phyloP scores from a whole-genome alignment of 2,888 invertebrate genomes.

The Pycnomerus fuliginosus region DNA sequence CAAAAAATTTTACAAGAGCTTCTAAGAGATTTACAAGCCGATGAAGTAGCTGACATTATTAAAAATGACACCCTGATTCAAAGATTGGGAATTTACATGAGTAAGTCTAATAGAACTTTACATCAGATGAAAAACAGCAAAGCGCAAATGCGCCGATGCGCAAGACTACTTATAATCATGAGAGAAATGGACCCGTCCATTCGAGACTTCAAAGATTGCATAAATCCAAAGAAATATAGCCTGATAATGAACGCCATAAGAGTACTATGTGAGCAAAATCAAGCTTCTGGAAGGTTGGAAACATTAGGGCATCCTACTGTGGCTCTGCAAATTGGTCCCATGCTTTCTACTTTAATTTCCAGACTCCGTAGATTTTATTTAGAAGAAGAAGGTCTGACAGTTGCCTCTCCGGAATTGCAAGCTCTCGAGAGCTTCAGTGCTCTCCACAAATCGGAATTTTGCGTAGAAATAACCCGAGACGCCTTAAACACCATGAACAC shows the following conservation, averaged over 20 bases:
- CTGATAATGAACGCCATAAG: no score
- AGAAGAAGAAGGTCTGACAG: not conserved
- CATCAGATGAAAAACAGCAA: conserved; percentile 3
- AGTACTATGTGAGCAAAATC: no score
- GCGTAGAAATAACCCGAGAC: not conserved
- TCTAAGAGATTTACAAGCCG: not conserved
- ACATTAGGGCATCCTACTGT: not conserved
- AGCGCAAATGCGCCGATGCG: conserved; percentile 3
- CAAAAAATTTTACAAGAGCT: no score
- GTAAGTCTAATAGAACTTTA: conserved; percentile 2
- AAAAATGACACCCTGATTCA: conserved; percentile 2
- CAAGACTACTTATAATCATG: not conserved
- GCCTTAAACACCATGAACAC: not conserved
- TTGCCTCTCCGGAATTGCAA: not conserved
- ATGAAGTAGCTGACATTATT: conserved; percentile 1
- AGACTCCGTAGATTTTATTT: conserved; percentile 1
- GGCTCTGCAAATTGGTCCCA: conserved; percentile 2
- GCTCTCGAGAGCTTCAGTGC: not conserved
- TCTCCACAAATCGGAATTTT: not conserved
- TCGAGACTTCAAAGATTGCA: not conserved
- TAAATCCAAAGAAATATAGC: no score
- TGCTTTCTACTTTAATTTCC: conserved; percentile 1
- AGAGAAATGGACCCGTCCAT: not conserved
- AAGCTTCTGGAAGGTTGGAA: not conserved
- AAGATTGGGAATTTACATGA: not conserved